phyloP scores from a whole-genome alignment of 2,888 invertebrate genomes.

The Philaethria dido region DNA sequence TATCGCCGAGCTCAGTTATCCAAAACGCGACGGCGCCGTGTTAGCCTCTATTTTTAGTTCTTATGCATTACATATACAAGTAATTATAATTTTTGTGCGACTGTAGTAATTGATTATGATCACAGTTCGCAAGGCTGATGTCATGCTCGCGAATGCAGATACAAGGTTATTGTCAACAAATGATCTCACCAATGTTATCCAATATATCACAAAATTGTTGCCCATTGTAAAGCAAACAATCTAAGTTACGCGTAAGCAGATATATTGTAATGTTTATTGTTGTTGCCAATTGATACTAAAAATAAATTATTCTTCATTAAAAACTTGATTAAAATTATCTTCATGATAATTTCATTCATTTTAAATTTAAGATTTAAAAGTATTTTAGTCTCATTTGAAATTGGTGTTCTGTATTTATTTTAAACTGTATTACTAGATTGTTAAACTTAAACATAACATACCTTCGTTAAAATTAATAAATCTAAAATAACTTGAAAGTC shows the following conservation, averaged over 20 bases:
- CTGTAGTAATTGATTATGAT: conserved; percentile 58
- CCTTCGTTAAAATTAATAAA: too few relatives aligned
- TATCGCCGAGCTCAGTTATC: neutral
- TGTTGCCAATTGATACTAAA: neutral
- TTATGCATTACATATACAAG: neutral
- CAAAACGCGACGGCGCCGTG: neutral
- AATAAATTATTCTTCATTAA: neutral
- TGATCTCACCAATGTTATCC: conserved; percentile 75
- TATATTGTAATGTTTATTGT: conserved; percentile 2
- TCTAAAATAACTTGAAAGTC: too few relatives aligned
- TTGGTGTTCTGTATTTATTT: too few relatives aligned
- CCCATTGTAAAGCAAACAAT: conserved; percentile 48
- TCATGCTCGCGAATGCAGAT: conserved; percentile 67
- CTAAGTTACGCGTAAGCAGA: conserved; percentile 14
- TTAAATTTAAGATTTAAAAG: neutral
- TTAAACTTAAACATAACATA: too few relatives aligned
- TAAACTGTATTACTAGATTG: too few relatives aligned
- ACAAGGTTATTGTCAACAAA: conserved; percentile 77
- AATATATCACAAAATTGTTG: conserved; percentile 62
- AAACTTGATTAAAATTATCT: neutral
- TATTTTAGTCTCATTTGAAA: neutral
- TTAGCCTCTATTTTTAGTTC: neutral
- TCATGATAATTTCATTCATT: neutral
- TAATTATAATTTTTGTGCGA: conserved; percentile 29
- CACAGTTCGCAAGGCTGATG: conserved; percentile 63